Evolutionary conservation across 2,888 invertebrate genomes (phyloP), one percentile per base, ranked within the genome.

Genomic region (Cataglyphis rosenhaueri): DNA sequence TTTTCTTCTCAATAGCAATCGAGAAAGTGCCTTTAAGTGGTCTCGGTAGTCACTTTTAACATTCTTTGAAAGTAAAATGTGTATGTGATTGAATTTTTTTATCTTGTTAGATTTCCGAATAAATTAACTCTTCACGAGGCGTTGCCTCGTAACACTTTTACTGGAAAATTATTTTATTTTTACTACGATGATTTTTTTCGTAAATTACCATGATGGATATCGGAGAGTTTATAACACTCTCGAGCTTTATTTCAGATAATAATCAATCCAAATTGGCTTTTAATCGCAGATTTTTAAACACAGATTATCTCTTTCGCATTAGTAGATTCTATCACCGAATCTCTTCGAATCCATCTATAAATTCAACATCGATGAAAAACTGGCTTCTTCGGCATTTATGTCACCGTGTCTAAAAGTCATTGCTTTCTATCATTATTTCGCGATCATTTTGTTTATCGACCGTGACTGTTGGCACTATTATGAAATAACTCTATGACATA

Each of bases 401-500:
- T 78, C 78, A 57, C 6, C 32, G 8, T 8, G 6, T 55, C 15
- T 81, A 59, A 62, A 64, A 81, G 55, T 81, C 52, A 25, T 38
- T 29, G 75, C 81, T 81, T 81, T 81, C 81, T 62, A 81, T 12
- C 38, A 52, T 81, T 74, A 75, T 44, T 75, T 10, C n/a, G 38
- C 21, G 59, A 73, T 73, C 73, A 41, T 21, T 9, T 52, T 52
- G 74, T 21, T 52, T 52, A 15, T 52, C 35, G 74, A 52, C 62
- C 75, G 52, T 81, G 52, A 81, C 81, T 44, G 41, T 74, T 81
- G 75, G 18, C 81, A 64, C 81, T 74, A 52, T 81, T 81, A 75
- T 32, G 52, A 75, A 71, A 74, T 62, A 75, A 62, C 41, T 62
- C 21, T 55, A 25, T 41, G 55, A 76, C 52, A 61, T 64, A 10